These are phyloP conservation scores for Lasioglossum baleicum DNA, from an alignment of 1,140 invertebrate species.

Conservation along the genomic window DNA sequence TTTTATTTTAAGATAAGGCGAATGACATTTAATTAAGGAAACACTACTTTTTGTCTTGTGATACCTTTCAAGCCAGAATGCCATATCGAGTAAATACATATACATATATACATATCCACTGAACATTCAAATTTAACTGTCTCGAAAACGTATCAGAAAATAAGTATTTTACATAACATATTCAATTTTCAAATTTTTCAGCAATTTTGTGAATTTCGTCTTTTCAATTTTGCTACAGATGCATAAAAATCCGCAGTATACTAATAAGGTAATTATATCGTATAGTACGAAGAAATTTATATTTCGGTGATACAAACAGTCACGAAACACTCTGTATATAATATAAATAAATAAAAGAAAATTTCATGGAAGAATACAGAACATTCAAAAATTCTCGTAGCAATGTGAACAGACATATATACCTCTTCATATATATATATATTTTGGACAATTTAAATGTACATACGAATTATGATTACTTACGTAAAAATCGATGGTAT, in stretches of 20 bases:
- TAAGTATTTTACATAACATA: not conserved
- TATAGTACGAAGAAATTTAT: not conserved
- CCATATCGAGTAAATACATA: too few species aligned
- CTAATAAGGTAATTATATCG: too few species aligned
- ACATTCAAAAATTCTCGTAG: not conserved
- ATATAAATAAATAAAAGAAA: not conserved
- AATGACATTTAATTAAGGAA: too few species aligned
- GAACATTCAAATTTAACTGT: too few species aligned
- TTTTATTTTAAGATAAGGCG: not conserved
- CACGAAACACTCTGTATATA: not conserved
- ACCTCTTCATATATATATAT: constrained; percentile 22
- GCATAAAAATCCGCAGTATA: too few species aligned
- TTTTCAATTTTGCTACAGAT: too few species aligned
- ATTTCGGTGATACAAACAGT: not conserved
- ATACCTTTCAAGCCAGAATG: too few species aligned
- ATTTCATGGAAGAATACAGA: not conserved
- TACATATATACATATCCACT: too few species aligned
- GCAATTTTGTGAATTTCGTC: too few species aligned
- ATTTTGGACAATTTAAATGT: constrained; percentile 34
- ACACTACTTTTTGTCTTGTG: too few species aligned
- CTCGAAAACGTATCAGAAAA: not conserved
- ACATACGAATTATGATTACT: constrained; percentile 58
- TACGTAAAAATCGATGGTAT: constrained; percentile 44
- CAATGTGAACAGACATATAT: constrained; percentile 10
- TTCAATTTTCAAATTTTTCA: too few species aligned